phyloP scores from a whole-genome alignment of 2,888 invertebrate species.

The Zygothrica quintamaculata region DNA sequence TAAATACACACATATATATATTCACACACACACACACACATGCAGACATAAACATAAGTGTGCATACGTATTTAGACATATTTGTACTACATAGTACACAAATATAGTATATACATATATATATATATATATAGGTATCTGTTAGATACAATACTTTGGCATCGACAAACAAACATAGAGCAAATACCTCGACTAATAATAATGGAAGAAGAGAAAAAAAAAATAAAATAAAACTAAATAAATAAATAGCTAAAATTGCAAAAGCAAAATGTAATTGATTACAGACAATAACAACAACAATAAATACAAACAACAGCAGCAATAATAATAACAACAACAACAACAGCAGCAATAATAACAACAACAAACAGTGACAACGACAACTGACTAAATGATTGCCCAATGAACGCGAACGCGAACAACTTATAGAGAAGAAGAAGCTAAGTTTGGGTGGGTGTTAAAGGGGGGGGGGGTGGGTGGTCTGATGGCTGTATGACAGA shows the following conservation, averaged over 20 bases:
- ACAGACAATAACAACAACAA: constrained; percentile 61
- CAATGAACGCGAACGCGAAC: constrained; percentile 66
- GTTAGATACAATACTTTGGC: constrained; percentile 68
- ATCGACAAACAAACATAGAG: constrained; percentile 25
- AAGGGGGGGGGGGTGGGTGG: no score
- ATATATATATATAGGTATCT: constrained; percentile 55
- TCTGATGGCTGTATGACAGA: no score
- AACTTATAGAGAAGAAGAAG: constrained; percentile 42
- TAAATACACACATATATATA: constrained; percentile 28
- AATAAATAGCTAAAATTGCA: constrained; percentile 80
- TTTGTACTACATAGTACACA: constrained; percentile 1
- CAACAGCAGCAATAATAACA: constrained; percentile 10
- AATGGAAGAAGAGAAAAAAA: constrained; percentile 70
- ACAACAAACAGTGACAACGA: constrained; percentile 18
- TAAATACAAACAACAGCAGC: no score
- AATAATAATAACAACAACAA: constrained; percentile 31
- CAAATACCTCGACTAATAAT: constrained; percentile 69
- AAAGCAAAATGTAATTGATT: constrained; percentile 80
- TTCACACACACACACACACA: constrained; percentile 9
- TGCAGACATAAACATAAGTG: neutral
- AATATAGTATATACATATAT: no score
- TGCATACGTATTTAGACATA: constrained; percentile 3
- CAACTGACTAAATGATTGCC: constrained; percentile 78
- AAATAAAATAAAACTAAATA: constrained; percentile 77
- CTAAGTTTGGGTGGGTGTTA: neutral